phyloP scores from a whole-genome alignment of 2,888 invertebrate genomes.

The Callyntrura guangdongensis region DNA sequence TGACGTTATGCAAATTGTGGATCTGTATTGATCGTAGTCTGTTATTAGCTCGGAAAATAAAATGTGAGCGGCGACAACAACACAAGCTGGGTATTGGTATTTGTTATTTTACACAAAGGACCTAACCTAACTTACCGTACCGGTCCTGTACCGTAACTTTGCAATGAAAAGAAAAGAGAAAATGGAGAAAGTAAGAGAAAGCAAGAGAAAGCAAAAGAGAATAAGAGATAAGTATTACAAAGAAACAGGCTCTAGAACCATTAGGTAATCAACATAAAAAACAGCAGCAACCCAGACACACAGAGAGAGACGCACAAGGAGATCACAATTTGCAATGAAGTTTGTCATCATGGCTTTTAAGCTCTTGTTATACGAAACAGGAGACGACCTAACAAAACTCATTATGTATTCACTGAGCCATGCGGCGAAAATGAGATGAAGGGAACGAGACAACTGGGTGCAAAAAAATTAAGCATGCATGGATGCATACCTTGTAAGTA shows the following conservation, averaged over 20 bases:
- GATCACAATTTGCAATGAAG: conserved; percentile 31
- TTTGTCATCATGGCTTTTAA: conserved; percentile 59
- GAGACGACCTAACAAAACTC: background rate
- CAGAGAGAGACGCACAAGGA: background rate
- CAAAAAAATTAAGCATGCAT: conserved; percentile 3
- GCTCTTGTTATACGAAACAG: background rate
- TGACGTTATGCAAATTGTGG: background rate
- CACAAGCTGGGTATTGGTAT: background rate
- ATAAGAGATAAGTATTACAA: background rate
- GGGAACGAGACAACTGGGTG: conserved; percentile 15
- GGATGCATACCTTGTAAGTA: background rate
- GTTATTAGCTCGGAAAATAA: background rate
- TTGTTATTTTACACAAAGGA: conserved; percentile 8
- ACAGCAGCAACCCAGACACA: background rate
- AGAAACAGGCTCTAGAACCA: background rate
- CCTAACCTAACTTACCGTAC: background rate
- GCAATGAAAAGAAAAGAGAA: background rate
- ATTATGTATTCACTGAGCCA: conserved; percentile 30
- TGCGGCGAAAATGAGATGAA: conserved; percentile 1
- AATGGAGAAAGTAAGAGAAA: background rate
- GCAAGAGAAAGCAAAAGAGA: too few relatives aligned
- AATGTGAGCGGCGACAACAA: background rate
- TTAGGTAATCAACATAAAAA: background rate
- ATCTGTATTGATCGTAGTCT: conserved; percentile 25
- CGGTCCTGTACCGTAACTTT: background rate